Evolutionary conservation across 2,888 invertebrate genomes (phyloP).

Genomic region (Drosophila demipolita): DNA sequence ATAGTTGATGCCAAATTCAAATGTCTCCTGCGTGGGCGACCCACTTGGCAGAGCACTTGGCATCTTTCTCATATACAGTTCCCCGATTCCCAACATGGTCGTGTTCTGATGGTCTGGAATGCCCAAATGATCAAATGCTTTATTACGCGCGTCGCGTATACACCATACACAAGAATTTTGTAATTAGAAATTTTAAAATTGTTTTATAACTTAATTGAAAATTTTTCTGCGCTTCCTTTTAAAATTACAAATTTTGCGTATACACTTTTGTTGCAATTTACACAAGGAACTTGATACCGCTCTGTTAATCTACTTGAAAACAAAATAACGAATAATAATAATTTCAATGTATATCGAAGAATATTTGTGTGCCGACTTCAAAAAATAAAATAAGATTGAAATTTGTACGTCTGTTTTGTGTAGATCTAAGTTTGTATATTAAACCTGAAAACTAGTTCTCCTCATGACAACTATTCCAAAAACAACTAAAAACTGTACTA

Average conservation of each 20-base stretch:
- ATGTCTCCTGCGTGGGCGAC: slow-evolving; percentile 66
- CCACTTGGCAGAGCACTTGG: slow-evolving; percentile 56
- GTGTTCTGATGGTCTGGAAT: slow-evolving; percentile 22
- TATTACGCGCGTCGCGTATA: slow-evolving; percentile 10
- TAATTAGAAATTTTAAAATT: slow-evolving; percentile 20
- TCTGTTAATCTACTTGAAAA: slow-evolving; percentile 50
- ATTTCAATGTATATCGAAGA: slow-evolving; percentile 52
- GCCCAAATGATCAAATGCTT: slow-evolving; percentile 16
- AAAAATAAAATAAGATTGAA: slow-evolving; percentile 72
- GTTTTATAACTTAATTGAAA: slow-evolving; percentile 58
- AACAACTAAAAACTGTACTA: background rate
- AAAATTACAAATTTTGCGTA: slow-evolving; percentile 37
- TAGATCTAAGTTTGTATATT: slow-evolving; percentile 44
- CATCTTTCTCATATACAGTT: slow-evolving; percentile 58
- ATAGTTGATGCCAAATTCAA: slow-evolving; percentile 64
- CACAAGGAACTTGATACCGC: slow-evolving; percentile 47
- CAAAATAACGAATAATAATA: slow-evolving; percentile 51
- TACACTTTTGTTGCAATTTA: slow-evolving; percentile 55
- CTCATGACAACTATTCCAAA: slow-evolving; percentile 34
- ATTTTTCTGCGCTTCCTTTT: slow-evolving; percentile 60
- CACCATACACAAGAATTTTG: slow-evolving; percentile 37
- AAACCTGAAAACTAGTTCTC: slow-evolving; percentile 19
- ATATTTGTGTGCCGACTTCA: slow-evolving; percentile 74
- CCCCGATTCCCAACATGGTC: slow-evolving; percentile 65
- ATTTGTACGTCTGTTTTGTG: slow-evolving; percentile 39